Percentiles rank a stretch among this genome's conserved stretches.
Conservation (phyloP, 92 coral and sea anemone species). For the Epizoanthus scotinus region DNA sequence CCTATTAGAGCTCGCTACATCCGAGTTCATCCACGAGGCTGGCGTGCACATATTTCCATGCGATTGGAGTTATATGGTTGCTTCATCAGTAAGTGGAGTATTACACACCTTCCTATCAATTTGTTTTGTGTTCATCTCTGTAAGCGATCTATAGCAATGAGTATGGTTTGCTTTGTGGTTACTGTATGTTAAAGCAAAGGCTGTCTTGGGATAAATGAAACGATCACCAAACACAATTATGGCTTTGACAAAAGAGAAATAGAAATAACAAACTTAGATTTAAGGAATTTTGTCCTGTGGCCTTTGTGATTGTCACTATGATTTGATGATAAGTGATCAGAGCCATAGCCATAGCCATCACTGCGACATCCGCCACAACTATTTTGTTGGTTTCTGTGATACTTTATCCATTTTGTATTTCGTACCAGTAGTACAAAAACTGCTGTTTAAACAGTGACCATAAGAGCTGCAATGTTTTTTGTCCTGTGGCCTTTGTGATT, state of each 20-base stretch:
- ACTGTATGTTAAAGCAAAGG: no score
- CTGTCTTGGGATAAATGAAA: no score
- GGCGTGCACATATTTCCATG: constrained; percentile 63
- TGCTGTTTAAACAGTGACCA: neutral
- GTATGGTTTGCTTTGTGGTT: neutral
- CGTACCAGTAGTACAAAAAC: no score
- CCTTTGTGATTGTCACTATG: neutral
- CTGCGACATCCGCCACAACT: neutral
- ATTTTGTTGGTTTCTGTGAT: neutral
- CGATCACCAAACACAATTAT: no score
- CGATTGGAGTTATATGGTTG: constrained; percentile 71
- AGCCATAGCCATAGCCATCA: neutral
- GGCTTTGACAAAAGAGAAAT: no score
- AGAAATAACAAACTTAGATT: no score
- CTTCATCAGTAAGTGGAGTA: constrained; percentile 44
- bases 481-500: no score
- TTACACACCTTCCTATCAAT: neutral
- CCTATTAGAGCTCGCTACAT: constrained; percentile 64
- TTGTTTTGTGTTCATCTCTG: neutral
- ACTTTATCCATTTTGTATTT: neutral
- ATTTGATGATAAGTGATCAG: neutral
- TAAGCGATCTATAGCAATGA: no score
- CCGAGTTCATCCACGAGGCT: constrained; percentile 64
- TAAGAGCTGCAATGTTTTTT: no score
- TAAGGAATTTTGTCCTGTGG: no score